Evolutionary conservation across 2,888 invertebrate genomes (phyloP).

Genomic region (Apamea crenata): DNA sequence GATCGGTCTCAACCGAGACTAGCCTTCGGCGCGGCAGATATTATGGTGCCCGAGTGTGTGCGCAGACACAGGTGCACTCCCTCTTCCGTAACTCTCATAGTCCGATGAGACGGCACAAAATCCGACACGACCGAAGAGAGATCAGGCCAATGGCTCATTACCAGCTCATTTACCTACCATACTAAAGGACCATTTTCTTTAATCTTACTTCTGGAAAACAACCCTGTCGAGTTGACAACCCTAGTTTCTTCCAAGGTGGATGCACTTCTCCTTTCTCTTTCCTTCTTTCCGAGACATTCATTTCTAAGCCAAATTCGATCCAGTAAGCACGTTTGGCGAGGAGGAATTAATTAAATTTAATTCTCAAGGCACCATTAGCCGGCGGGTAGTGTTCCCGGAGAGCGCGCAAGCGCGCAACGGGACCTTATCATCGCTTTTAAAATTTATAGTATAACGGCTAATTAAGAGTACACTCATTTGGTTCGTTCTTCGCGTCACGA

Average conservation of each 20-base stretch:
- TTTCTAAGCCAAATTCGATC: constrained; percentile 55
- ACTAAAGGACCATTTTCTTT: background rate
- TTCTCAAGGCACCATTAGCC: constrained; percentile 82
- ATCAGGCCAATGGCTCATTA: background rate
- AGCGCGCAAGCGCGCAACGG: constrained; percentile 76
- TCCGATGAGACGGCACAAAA: background rate
- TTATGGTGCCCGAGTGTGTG: background rate
- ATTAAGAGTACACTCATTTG: constrained; percentile 86
- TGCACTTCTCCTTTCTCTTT: constrained; percentile 54
- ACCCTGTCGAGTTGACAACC: constrained; percentile 18
- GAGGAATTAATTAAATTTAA: constrained; percentile 86
- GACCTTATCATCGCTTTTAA: constrained; percentile 87
- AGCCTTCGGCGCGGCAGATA: background rate
- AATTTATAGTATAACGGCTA: constrained; percentile 88
- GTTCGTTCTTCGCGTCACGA: constrained; percentile 84
- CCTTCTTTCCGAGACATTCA: constrained; percentile 35
- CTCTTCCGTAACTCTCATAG: background rate
- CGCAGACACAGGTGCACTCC: background rate
- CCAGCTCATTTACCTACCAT: background rate
- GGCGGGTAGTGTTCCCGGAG: constrained; percentile 69
- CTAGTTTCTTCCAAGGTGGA: constrained; percentile 15
- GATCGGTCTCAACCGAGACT: background rate
- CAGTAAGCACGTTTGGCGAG: constrained; percentile 70
- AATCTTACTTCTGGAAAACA: background rate
- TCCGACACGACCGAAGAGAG: background rate